phyloP scores from a whole-genome alignment of 1,140 invertebrate species.

The Ruditapes philippinarum region DNA sequence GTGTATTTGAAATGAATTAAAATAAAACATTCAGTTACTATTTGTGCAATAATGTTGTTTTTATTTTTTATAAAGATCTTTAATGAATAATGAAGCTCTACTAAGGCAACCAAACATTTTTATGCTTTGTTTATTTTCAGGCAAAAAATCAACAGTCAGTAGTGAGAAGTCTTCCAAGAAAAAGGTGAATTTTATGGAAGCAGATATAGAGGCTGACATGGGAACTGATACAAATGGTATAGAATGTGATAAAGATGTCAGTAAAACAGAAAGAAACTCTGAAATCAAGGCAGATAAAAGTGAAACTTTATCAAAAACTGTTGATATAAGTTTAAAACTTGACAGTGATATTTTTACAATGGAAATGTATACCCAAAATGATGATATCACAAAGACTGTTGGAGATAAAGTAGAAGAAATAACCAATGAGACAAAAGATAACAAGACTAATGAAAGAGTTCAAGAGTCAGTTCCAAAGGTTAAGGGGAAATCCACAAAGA shows the following conservation, averaged over 20 bases:
- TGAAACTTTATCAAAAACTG: not conserved
- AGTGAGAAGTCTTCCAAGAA: not conserved
- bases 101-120: too few species aligned
- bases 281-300: not conserved
- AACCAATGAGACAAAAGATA: not conserved
- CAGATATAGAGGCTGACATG: not conserved
- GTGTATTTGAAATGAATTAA: too few species aligned
- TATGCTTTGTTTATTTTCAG: not conserved
- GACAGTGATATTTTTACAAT: slow-evolving; percentile 66
- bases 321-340: slow-evolving; percentile 34
- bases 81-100: too few species aligned
- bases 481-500: not conserved
- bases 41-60: too few species aligned
- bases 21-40: too few species aligned
- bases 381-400: not conserved
- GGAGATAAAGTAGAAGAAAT: not conserved
- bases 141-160: not conserved
- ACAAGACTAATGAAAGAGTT: not conserved
- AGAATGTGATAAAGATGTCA: not conserved
- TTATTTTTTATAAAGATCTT: too few species aligned
- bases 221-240: not conserved
- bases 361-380: slow-evolving; percentile 28
- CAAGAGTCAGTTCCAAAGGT: not conserved
- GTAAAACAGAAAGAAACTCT: not conserved
- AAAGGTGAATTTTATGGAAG: not conserved